Evolutionary conservation across 2,888 invertebrate species (phyloP), one percentile per base, ranked within the genome.

Genomic region (Oligia strigilis): DNA sequence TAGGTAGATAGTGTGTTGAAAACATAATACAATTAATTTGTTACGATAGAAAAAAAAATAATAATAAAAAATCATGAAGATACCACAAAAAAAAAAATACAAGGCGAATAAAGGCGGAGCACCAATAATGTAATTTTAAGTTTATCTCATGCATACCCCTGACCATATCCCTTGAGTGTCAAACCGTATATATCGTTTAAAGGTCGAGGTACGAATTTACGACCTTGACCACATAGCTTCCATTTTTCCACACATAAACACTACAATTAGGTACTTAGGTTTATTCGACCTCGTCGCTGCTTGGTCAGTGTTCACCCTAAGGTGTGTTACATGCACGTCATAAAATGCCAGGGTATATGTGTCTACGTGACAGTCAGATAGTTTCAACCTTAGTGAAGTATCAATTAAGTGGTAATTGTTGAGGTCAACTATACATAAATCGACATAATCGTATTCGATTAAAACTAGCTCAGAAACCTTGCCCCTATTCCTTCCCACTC

Each of bases 391-490:
- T 19, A 36, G 1, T 6, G 8, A 70, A 70, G 36, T 70, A 29
- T 23, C 52, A 71, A 23, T 55, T 36, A 17, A 55, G 4, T 23
- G 9, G 2, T 23, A 55, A 23, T 23, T 55, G 23, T 23, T 55
- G 29, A 36, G 40, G 2, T 40, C 40, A 13, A 66, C 9, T 52
- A 36, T 14, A 71, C 14, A 36, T 9, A 46, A 23, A 72, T 46
- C 8, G 8, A 46, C n/a, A 36, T 64, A 46, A 70, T 46, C 13
- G 46, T 65, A 65, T 79, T 70, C 19, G 11, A 58, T 49, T 58
- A 58, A 66, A 80, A 46, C 29, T 77, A 40, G 4, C 8, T 77
- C 23, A 43, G 8, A 43, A 80, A 72, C 82, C 82, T 82, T 49
- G 77, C n/a, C 67, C 82, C 40, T 70, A 43, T 75, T 65, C n/a